Evolutionary conservation across 2,113 vertebrate species (phyloP).

Genomic region (Butorides virescens): DNA sequence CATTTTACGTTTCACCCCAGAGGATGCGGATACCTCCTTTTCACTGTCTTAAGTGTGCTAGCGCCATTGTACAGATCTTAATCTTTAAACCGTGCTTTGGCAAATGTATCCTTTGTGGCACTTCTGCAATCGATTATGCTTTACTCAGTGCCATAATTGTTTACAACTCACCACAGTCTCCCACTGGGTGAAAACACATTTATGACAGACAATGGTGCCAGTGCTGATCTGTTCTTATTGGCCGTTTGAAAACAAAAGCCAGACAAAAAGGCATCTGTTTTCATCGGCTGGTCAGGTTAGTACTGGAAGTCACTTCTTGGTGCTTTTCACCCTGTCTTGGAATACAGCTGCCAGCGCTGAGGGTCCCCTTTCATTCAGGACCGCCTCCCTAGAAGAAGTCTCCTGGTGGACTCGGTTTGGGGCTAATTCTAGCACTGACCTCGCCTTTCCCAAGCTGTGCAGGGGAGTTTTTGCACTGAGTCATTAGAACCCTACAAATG

Average conservation of each 20-base stretch:
- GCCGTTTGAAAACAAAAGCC: constrained; percentile 50
- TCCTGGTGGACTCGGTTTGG: not conserved
- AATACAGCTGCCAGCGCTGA: constrained; percentile 8
- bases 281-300: constrained; percentile 37
- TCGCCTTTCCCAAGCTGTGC: not conserved
- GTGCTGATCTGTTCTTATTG: constrained; percentile 43
- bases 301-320: constrained; percentile 57
- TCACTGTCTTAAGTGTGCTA: not conserved
- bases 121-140: constrained; percentile 8
- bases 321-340: constrained; percentile 45
- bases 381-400: not conserved
- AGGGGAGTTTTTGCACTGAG: not conserved
- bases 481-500: constrained; percentile 5
- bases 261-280: constrained; percentile 62
- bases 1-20: not conserved
- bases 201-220: constrained; percentile 68
- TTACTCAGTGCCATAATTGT: constrained; percentile 44
- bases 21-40: not conserved
- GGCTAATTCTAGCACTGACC: not conserved
- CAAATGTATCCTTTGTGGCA: not conserved
- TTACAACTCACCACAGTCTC: constrained; percentile 25
- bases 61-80: not conserved
- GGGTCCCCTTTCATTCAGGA: not conserved
- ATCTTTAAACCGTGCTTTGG: not conserved
- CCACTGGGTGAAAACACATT: constrained; percentile 33